These are phyloP conservation scores for Luehdorfia chinensis DNA, from an alignment of 1,140 invertebrate species.

Conservation along the genomic window DNA sequence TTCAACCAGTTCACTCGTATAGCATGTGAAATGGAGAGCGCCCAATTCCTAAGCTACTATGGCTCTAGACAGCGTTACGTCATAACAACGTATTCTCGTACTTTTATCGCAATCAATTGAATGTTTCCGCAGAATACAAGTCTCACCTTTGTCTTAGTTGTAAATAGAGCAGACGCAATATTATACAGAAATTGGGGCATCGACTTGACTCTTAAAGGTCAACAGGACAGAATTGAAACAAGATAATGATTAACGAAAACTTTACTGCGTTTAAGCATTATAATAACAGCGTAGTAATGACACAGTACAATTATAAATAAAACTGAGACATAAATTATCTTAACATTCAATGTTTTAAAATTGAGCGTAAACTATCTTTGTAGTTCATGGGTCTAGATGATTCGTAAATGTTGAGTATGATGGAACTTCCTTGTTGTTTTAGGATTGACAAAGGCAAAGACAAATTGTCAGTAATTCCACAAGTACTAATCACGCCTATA, in stretches of 20 bases:
- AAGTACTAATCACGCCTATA: no score
- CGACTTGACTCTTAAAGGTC: constrained; percentile 17
- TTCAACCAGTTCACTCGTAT: no score
- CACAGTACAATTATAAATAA: constrained; percentile 14
- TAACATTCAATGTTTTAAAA: constrained; percentile 2
- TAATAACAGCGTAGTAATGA: constrained; percentile 42
- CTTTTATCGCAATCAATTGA: no score
- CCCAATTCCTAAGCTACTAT: no score
- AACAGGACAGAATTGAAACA: constrained; percentile 15
- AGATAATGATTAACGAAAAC: constrained; percentile 42
- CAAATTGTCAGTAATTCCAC: neutral
- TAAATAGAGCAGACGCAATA: no score
- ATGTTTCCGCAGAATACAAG: no score
- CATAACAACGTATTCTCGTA: no score
- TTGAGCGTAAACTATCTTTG: constrained; percentile 2
- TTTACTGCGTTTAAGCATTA: constrained; percentile 45
- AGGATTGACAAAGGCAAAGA: neutral
- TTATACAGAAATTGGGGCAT: constrained; percentile 19
- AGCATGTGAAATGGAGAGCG: no score
- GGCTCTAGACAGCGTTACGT: no score
- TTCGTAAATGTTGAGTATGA: neutral
- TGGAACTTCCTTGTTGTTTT: neutral
- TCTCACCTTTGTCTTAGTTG: no score
- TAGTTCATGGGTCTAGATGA: no score
- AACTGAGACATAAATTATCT: constrained; percentile 15